Evolutionary conservation across 1,140 invertebrate species (phyloP), one percentile per base, ranked within the genome.

Genomic region (Acyrthosiphon pisum): DNA sequence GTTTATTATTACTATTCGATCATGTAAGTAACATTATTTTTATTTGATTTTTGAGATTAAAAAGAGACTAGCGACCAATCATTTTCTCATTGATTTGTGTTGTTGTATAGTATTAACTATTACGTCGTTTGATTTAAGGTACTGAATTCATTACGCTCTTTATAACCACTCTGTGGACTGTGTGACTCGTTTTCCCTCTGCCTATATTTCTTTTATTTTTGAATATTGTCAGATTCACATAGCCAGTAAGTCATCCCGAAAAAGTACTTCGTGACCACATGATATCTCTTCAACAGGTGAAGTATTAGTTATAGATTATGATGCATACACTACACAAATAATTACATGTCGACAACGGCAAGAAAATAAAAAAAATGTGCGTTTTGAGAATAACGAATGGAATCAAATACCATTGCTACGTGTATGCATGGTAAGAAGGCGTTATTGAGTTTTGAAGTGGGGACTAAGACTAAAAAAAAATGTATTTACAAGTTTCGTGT

Each of bases 1-100:
- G 14, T 86, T 86, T 26, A 46, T 86, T 86, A 86, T 86, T 46
- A 86, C 76, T 83, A 83, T 83, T 83, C 76, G 76, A 83, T 83
- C 35, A 83, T 83, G 35, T 83, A 83, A 83, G 76, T 83, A 83
- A 83, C 8, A 83, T 83, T 83, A 37, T 83, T 83, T 81, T 37
- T 83, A 23, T 83, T 83, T 83, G 76, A 83, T 37, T 83, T 81
- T 83, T 37, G 84, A 86, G 26, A 86, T 86, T 46, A 46, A 86
- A 46, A 46, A 44, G 44, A 86, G 84, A 86, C 26, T 46, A 86
- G 84, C 84, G 14, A 86, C 84, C 84, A 41, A 86, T 41, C 3
- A 84, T 76, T n/a, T n/a, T n/a, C 60, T 76, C 60, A 76, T 76
- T 76, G 60, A 76, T n/a, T 68, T 76, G 60, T n/a, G n/a, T 76